Conservation (phyloP, 1,140 invertebrate genomes). For the Aphelinus atriplicis region DNA sequence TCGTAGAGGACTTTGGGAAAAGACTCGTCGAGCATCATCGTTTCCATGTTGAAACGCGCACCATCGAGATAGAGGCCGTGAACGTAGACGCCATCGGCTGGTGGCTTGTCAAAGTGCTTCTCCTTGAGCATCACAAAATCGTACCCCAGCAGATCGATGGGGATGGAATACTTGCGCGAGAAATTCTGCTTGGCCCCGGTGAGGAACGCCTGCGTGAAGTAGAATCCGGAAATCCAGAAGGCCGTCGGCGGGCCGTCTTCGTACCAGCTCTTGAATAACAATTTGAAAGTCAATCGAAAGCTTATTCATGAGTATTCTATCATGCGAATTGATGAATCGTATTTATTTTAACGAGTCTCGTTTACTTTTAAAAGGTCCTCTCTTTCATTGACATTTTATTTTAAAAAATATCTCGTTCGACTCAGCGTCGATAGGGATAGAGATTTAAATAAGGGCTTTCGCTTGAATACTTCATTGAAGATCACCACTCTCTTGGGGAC, state of each 20-base stretch:
- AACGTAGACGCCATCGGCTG: constrained; percentile 85
- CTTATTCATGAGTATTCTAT: too few species aligned
- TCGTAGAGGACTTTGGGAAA: constrained; percentile 84
- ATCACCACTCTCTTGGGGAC: too few species aligned
- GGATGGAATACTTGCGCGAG: constrained; percentile 88
- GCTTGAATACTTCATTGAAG: too few species aligned
- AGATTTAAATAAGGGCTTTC: too few species aligned
- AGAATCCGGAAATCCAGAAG: constrained; percentile 96
- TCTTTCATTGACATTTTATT: too few species aligned
- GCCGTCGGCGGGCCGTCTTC: constrained; percentile 80
- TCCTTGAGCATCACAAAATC: constrained; percentile 76
- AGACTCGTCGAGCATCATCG: constrained; percentile 81
- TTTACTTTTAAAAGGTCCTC: too few species aligned
- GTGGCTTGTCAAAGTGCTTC: constrained; percentile 65
- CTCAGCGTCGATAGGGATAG: too few species aligned
- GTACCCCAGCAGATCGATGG: constrained; percentile 90
- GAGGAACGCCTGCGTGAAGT: constrained; percentile 94
- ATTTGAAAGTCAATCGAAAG: not conserved
- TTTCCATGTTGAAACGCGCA: constrained; percentile 81
- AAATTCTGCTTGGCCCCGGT: constrained; percentile 95
- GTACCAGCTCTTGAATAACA: constrained; percentile 77
- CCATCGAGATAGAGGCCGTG: constrained; percentile 90
- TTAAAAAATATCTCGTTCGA: too few species aligned
- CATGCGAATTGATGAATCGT: too few species aligned
- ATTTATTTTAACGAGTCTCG: too few species aligned